Evolutionary conservation across 2,797 vertebrate species (phyloP).

Genomic region (Coreius guichenoti): DNA sequence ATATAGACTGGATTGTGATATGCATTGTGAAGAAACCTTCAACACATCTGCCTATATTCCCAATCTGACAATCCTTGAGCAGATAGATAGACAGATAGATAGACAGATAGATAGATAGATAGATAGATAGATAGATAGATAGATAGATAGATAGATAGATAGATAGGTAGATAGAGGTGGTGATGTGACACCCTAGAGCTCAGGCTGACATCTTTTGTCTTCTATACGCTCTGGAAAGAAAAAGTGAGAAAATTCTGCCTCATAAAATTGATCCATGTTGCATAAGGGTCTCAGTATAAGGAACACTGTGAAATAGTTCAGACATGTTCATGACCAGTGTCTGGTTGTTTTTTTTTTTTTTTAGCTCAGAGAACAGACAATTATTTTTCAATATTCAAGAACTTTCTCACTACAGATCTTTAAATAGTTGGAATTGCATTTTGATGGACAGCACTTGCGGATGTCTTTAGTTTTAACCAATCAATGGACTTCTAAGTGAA

Average conservation of each 20-base stretch:
- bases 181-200: background rate
- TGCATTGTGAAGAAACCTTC: background rate
- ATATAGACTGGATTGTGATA: background rate
- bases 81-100: background rate
- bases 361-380: constrained; percentile 8
- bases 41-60: background rate
- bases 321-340: constrained; percentile 21
- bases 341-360: background rate
- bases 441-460: background rate
- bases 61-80: constrained; percentile 4
- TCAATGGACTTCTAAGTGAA: background rate
- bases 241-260: constrained; percentile 1
- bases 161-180: background rate
- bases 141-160: background rate
- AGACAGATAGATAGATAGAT: constrained; percentile 6
- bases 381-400: constrained; percentile 5
- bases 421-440: background rate
- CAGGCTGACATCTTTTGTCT: constrained; percentile 26
- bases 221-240: background rate
- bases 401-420: background rate
- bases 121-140: too few species aligned
- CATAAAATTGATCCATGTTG: constrained; percentile 26
- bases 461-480: background rate
- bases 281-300: constrained; percentile 12
- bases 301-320: constrained; percentile 24